Evolutionary conservation across 2,797 vertebrate species (phyloP).

Genomic region (Pseudochaenichthys georgianus): DNA sequence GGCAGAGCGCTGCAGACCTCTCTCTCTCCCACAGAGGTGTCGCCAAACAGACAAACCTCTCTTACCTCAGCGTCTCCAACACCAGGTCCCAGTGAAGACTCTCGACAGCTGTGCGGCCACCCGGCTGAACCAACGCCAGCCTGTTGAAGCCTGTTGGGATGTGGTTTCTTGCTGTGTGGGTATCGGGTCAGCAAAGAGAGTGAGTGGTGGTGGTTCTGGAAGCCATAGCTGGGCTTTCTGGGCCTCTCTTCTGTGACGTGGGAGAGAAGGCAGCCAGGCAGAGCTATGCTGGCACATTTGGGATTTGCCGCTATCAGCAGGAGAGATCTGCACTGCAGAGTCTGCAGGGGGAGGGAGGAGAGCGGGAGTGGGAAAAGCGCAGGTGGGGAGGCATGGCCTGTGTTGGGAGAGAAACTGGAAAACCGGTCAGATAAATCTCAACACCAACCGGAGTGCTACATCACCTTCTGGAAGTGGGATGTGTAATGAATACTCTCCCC

Average conservation of each 20-base stretch:
- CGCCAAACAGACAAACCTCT: slow-evolving; percentile 40
- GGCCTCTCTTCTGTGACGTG: slow-evolving; percentile 61
- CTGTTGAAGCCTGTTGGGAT: slow-evolving; percentile 24
- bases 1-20: slow-evolving; percentile 54
- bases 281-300: slow-evolving; percentile 74
- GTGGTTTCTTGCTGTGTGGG: slow-evolving; percentile 12
- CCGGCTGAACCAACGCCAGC: slow-evolving; percentile 23
- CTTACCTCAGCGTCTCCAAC: slow-evolving; percentile 27
- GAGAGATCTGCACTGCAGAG: slow-evolving; percentile 87
- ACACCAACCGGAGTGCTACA: neutral
- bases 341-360: slow-evolving; percentile 64
- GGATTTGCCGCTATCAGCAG: slow-evolving; percentile 83
- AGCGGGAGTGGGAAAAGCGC: slow-evolving; percentile 40
- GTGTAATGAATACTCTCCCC: slow-evolving; percentile 22
- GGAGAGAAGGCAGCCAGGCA: slow-evolving; percentile 60
- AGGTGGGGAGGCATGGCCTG: slow-evolving; percentile 55
- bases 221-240: slow-evolving; percentile 34
- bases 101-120: slow-evolving; percentile 10
- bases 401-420: slow-evolving; percentile 34
- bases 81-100: slow-evolving; percentile 18
- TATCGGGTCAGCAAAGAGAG: slow-evolving; percentile 6
- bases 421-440: slow-evolving; percentile 51
- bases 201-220: slow-evolving; percentile 29
- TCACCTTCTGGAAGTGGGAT: slow-evolving; percentile 19
- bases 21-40: slow-evolving; percentile 53